Base-by-base conservation (phyloP, 2,888 invertebrate species). In the Frankliniella fusca region DNA sequence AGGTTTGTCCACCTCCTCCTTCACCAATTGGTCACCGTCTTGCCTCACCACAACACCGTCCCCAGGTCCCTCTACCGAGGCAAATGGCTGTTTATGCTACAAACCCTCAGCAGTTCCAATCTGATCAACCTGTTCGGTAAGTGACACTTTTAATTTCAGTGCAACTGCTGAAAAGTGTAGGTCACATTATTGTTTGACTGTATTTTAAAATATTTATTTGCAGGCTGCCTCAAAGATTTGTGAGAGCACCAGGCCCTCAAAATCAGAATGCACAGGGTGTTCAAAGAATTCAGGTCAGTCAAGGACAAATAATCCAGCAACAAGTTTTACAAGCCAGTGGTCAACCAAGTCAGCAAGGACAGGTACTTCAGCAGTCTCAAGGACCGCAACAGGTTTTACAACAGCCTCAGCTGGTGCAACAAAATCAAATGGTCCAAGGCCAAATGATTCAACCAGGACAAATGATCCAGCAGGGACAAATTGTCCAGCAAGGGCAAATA, bases 11-110 rank as follows among this genome's bases (percentile, higher is more conserved):
- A 3, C 88, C 89, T 11, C 88, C 88, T 85, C 86, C 88, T 18
- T 88, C 88, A 84, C 88, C 88, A n/a, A 85, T 90, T 0, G 88
- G 90, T 1, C 88, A 88, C 12, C 87, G 91, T 82, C 90, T 91
- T 90, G 89, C 91, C 5, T 91, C 91, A 20, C 91, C 91, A 0
- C 91, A 91, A 85, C 91, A 91, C 85, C 88, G 91, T 81, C 86
- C 87, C 0, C 86, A 87, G 0, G 84, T 83, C 15, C 84, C 85
- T 3, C 86, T 88, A 3, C 86, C 86, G 3, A 87, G 87, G 20
- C 86, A 91, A 83, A 88, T 91, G n/a, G 89, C 90, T 54, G 84
- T 84, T 10, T 83, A 84, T 49, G 83, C 85, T 8, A 84, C 84
- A 18, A 84, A 83, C 80, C 83, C 84, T 48, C 84, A 85, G 81